Conservation (phyloP, 1,140 invertebrate genomes). For the Lordiphosa mommai region DNA sequence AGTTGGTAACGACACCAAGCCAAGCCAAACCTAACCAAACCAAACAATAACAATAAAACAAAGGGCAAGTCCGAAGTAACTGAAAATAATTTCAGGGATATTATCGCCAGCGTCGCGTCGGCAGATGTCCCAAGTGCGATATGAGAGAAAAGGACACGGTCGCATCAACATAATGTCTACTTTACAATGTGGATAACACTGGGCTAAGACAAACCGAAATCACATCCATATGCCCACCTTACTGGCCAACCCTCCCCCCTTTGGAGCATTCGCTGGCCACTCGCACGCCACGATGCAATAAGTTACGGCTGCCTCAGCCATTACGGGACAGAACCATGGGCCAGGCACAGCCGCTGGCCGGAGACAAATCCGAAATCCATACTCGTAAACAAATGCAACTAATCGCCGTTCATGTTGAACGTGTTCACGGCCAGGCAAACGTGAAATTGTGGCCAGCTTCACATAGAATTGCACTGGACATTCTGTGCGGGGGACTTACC, state of each 20-base stretch:
- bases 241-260: constrained; percentile 31
- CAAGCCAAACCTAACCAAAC: constrained; percentile 9
- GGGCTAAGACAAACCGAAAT: constrained; percentile 57
- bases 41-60: constrained; percentile 77
- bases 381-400: constrained; percentile 78
- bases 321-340: constrained; percentile 33
- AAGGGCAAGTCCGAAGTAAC: constrained; percentile 51
- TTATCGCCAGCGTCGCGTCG: constrained; percentile 51
- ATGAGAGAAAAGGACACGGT: constrained; percentile 33
- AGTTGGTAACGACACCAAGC: constrained; percentile 40
- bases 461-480: constrained; percentile 7
- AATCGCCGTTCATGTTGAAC: constrained; percentile 75
- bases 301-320: constrained; percentile 61
- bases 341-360: constrained; percentile 40
- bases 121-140: constrained; percentile 70
- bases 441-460: constrained; percentile 66
- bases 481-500: background rate
- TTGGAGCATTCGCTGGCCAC: constrained; percentile 40
- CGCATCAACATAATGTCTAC: constrained; percentile 76
- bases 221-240: constrained; percentile 57
- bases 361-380: constrained; percentile 76
- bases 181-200: constrained; percentile 74
- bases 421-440: constrained; percentile 73
- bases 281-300: constrained; percentile 71
- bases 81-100: constrained; percentile 76